Evolutionary conservation across 2,113 vertebrate species (phyloP), one percentile per base, ranked within the genome.

Genomic region (Ochotona curzoniae): DNA sequence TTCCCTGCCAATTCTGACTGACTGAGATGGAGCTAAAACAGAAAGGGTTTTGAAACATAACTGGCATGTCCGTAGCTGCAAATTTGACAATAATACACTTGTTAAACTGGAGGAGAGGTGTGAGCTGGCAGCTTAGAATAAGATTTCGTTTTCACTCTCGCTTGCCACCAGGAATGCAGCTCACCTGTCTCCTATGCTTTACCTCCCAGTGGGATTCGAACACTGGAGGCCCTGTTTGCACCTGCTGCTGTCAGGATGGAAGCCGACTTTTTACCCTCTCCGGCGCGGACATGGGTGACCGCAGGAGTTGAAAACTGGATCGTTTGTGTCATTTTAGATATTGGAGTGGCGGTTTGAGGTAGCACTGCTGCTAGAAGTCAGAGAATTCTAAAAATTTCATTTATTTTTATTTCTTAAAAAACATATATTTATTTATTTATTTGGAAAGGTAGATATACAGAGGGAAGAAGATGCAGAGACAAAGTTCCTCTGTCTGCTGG

Each of bases 91-190:
- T 78, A 91, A 91, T 75, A 89, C 75, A 87, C 86, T 94, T 93
- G 96, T 91, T 94, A 94, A 83, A 81, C 83, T 23, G 95, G 93
- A 86, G 73, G 0, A 95, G 75, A 95, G 44, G 95, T 97, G 92
- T 1, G 90, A 97, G 95, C 3, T 18, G 73, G n/a, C 78, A 95
- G 61, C 96, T 96, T 85, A 71, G 95, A 96, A 94, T n/a, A 95
- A 44, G 83, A 96, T 78, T 96, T 97, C 25, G 83, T 96, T 97
- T 93, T 96, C 92, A 73, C 86, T 96, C 94, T 67, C 11, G 0
- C 79, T 49, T 18, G 30, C 89, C 63, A 60, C 93, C 90, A 78
- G 51, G 82, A 93, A 23, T 85, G 30, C 67, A 76, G 64, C 82
- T 93, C 90, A 87, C 76, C 79, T 89, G 78, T 83, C 92, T 89